A percentile compares a stretch with the other conserved stretches of the same genome.
phyloP scores from a whole-genome alignment of 2,888 invertebrate species.

The Idaea aversata region DNA sequence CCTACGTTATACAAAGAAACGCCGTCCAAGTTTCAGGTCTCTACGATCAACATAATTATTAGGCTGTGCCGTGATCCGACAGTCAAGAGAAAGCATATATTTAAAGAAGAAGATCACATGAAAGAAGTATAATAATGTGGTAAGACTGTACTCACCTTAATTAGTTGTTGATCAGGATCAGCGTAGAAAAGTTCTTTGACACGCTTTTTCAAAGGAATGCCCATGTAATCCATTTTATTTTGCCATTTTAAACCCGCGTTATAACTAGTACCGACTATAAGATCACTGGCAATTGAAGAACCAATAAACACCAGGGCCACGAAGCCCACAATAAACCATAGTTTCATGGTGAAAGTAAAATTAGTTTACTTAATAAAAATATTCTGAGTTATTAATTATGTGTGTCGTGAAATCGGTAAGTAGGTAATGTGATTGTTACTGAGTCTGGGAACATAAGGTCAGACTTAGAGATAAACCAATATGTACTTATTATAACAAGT shows the following conservation, averaged over 20 bases:
- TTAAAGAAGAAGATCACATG: too few relatives aligned
- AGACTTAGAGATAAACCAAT: neutral
- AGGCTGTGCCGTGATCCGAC: too few relatives aligned
- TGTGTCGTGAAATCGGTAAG: slow-evolving; percentile 5
- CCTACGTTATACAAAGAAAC: too few relatives aligned
- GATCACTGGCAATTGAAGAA: slow-evolving; percentile 44
- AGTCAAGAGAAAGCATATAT: too few relatives aligned
- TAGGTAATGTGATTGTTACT: neutral
- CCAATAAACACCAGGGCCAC: slow-evolving; percentile 40
- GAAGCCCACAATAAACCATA: slow-evolving; percentile 37
- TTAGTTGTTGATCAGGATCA: slow-evolving; percentile 49
- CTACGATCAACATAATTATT: too few relatives aligned
- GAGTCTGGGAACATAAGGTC: neutral
- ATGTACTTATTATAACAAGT: neutral
- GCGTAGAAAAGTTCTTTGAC: slow-evolving; percentile 61
- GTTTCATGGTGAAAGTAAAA: slow-evolving; percentile 41
- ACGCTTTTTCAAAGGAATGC: slow-evolving; percentile 58
- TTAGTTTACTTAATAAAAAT: neutral
- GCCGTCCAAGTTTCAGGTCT: too few relatives aligned
- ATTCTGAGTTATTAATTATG: neutral
- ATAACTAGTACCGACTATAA: slow-evolving; percentile 54
- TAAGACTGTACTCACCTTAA: slow-evolving; percentile 40
- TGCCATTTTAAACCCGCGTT: slow-evolving; percentile 51
- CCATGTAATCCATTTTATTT: slow-evolving; percentile 54
- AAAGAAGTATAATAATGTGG: slow-evolving; percentile 12